phyloP scores from a whole-genome alignment of 2,888 invertebrate species.

The Epinotia nisella region DNA sequence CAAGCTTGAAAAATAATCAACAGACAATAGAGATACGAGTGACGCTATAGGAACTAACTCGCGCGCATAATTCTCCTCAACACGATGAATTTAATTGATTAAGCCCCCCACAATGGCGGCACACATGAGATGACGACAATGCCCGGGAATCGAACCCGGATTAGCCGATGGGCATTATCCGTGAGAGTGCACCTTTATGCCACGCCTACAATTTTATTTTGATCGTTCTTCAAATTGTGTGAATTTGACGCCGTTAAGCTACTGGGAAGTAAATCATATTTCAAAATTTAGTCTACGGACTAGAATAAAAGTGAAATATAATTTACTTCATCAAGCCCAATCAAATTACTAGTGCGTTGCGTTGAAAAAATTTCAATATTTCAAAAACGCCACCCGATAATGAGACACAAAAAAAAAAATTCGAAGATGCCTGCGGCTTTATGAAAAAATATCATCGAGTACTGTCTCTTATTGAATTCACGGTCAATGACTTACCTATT shows the following conservation, averaged over 20 bases:
- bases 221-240: constrained; percentile 19
- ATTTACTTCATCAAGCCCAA: background rate
- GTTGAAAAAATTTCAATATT: too few relatives aligned
- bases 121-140: constrained; percentile 65
- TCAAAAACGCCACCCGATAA: too few relatives aligned
- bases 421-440: too few relatives aligned
- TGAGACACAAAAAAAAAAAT: too few relatives aligned
- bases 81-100: constrained; percentile 76
- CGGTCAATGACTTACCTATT: too few relatives aligned
- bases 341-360: background rate
- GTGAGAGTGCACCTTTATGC: constrained; percentile 53
- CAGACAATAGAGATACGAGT: constrained; percentile 45
- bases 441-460: too few relatives aligned
- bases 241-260: background rate
- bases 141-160: constrained; percentile 60
- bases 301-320: too few relatives aligned
- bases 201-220: constrained; percentile 41
- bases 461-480: too few relatives aligned
- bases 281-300: too few relatives aligned
- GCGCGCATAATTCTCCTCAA: constrained; percentile 62
- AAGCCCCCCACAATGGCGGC: constrained; percentile 63
- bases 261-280: background rate
- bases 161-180: constrained; percentile 60
- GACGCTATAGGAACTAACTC: constrained; percentile 54
- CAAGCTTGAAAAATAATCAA: constrained; percentile 35